Percentiles rank a stretch among this genome's conserved stretches.
Conservation (phyloP, 2,797 vertebrate genomes). For the Dermochelys coriacea region DNA sequence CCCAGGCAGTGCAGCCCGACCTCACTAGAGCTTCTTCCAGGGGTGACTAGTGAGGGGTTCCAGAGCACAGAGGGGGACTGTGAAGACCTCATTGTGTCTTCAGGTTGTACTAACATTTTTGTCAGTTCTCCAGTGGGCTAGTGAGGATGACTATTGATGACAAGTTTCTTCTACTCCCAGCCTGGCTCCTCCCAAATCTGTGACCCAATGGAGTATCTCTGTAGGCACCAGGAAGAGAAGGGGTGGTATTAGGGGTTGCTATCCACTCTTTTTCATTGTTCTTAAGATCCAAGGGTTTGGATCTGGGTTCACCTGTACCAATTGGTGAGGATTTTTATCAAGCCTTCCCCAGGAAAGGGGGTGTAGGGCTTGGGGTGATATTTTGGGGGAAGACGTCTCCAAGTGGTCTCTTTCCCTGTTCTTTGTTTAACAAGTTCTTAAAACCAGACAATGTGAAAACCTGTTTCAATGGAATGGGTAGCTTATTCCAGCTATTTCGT, state of each 20-base stretch:
- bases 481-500: not conserved
- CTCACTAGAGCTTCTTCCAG: not conserved
- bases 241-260: slow-evolving; percentile 15
- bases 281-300: too few relatives aligned
- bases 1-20: not conserved
- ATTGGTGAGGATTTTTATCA: too few relatives aligned
- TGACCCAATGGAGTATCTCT: not conserved
- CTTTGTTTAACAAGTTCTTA: too few relatives aligned
- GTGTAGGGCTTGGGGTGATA: too few relatives aligned
- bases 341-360: too few relatives aligned
- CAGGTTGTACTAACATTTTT: not conserved
- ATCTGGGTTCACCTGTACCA: too few relatives aligned
- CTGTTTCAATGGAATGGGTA: slow-evolving; percentile 22
- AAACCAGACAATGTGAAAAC: not conserved
- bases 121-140: not conserved
- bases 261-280: too few relatives aligned
- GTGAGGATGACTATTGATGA: not conserved
- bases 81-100: not conserved
- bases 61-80: not conserved
- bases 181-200: not conserved
- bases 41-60: not conserved
- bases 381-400: too few relatives aligned
- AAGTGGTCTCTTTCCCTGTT: too few relatives aligned
- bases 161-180: not conserved
- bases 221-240: not conserved